Evolutionary conservation across 2,797 vertebrate species (phyloP).

Genomic region (Scleropages formosus): DNA sequence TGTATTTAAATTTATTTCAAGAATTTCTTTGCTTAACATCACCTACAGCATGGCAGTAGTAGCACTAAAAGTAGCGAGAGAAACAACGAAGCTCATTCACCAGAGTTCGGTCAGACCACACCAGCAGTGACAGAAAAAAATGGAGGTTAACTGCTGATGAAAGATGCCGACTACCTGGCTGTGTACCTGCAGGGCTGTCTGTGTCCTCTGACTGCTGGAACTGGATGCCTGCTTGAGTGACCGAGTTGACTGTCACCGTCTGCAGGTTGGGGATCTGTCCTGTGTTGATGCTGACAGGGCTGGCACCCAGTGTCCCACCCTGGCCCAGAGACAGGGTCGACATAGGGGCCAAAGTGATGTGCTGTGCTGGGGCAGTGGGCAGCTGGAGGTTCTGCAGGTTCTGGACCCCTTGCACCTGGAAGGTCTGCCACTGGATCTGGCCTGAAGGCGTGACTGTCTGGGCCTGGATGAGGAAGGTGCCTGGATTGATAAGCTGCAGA

Average conservation of each 20-base stretch:
- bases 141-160: background rate
- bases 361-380: constrained; percentile 85
- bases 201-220: constrained; percentile 86
- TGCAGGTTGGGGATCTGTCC: constrained; percentile 97
- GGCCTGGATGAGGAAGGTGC: constrained; percentile 97
- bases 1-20: too few species aligned
- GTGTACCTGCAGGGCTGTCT: constrained; percentile 84
- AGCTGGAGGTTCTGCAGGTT: constrained; percentile 97
- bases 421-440: constrained; percentile 99
- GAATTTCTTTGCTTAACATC: too few species aligned
- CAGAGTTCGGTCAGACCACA: background rate
- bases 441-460: constrained; percentile 95
- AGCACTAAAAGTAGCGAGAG: too few species aligned
- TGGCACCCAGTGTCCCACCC: constrained; percentile 71
- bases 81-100: too few species aligned
- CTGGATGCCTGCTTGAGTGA: constrained; percentile 82
- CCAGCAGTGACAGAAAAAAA: background rate
- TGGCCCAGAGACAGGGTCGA: constrained; percentile 93
- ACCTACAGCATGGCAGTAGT: too few species aligned
- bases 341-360: constrained; percentile 94
- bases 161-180: background rate
- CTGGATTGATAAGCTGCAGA: constrained; percentile 95
- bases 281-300: constrained; percentile 77
- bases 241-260: constrained; percentile 95
- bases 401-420: constrained; percentile 98